A percentile compares a stretch with the other conserved stretches of the same genome.
Evolutionary conservation across 2,888 invertebrate genomes (phyloP).

Genomic region (Macrosiphum euphorbiae): DNA sequence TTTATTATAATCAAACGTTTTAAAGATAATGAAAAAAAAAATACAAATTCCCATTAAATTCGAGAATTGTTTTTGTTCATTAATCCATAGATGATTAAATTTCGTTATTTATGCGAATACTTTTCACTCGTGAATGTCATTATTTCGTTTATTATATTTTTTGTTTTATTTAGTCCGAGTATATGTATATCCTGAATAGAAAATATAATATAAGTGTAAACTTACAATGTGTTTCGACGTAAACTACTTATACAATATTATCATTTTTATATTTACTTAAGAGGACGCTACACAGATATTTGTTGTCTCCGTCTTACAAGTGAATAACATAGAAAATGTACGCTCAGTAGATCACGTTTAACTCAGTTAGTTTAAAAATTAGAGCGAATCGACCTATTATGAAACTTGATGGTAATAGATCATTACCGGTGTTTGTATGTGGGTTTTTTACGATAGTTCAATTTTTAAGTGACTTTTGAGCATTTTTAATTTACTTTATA

Average conservation of each 20-base stretch:
- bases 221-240: neutral
- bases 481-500: too few relatives aligned
- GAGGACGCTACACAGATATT: too few relatives aligned
- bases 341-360: too few relatives aligned
- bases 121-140: neutral
- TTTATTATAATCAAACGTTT: neutral
- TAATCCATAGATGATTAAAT: neutral
- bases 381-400: too few relatives aligned
- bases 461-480: too few relatives aligned
- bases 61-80: neutral
- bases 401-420: too few relatives aligned
- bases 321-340: too few relatives aligned
- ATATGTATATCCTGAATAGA: neutral
- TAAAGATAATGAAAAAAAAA: neutral
- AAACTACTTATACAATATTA: neutral
- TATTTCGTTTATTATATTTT: neutral
- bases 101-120: neutral
- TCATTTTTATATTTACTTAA: neutral
- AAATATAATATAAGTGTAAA: neutral
- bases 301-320: too few relatives aligned
- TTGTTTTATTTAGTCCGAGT: neutral
- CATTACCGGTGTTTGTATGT: too few relatives aligned
- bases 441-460: too few relatives aligned
- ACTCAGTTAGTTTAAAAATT: too few relatives aligned
- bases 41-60: neutral